Evolutionary conservation across 2,888 invertebrate species (phyloP).

Genomic region (Meteorus cinctellus): DNA sequence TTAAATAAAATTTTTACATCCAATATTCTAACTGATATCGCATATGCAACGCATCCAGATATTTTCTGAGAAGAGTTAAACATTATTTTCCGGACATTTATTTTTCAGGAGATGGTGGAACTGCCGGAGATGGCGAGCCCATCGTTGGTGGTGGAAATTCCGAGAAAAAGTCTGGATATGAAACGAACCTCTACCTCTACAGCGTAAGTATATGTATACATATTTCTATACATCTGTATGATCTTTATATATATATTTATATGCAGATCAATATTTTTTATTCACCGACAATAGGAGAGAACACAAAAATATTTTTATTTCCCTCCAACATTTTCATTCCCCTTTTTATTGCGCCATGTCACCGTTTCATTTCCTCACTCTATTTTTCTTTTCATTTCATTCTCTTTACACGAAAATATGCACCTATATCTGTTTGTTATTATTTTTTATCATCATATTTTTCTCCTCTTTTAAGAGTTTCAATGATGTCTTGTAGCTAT

Average conservation of each 20-base stretch:
- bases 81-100: conserved; percentile 37
- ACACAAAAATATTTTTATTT: conserved; percentile 1
- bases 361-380: conserved; percentile 15
- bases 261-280: conserved; percentile 18
- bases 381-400: background rate
- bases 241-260: background rate
- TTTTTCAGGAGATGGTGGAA: conserved; percentile 75
- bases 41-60: background rate
- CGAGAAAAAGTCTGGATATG: conserved; percentile 83
- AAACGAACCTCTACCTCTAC: conserved; percentile 91
- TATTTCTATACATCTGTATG: background rate
- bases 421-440: background rate
- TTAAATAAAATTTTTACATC: background rate
- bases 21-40: background rate
- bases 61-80: background rate
- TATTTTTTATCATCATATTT: background rate
- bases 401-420: background rate
- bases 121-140: conserved; percentile 80
- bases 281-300: background rate
- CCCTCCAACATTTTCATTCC: conserved; percentile 1
- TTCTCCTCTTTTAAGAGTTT: background rate
- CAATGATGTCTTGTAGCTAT: background rate
- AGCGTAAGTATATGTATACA: conserved; percentile 77
- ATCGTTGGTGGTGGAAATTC: conserved; percentile 79
- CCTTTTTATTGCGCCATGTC: background rate